These are phyloP conservation scores for Spea bombifrons DNA, from an alignment of 2,113 vertebrate genomes.

Conservation along the genomic window DNA sequence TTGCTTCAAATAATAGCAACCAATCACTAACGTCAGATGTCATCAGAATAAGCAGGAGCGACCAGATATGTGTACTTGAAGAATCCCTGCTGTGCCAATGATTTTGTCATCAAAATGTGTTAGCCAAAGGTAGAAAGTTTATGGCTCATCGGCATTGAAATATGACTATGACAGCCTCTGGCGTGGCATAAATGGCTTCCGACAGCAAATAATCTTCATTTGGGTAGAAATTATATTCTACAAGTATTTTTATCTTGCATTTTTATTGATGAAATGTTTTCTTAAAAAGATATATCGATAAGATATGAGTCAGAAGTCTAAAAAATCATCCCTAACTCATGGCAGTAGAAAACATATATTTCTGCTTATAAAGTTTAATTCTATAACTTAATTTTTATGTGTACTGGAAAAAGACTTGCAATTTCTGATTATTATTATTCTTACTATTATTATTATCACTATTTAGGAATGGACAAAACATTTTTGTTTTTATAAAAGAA, in stretches of 20 bases:
- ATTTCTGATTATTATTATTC: no score
- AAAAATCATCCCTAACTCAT: no score
- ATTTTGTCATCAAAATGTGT: slow-evolving; percentile 48
- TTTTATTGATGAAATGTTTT: neutral
- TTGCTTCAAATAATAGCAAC: slow-evolving; percentile 42
- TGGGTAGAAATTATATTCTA: neutral
- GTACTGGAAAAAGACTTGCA: no score
- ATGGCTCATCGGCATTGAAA: slow-evolving; percentile 44
- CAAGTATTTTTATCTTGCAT: neutral
- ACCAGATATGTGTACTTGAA: slow-evolving; percentile 42
- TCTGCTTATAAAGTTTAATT: no score
- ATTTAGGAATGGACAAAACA: no score
- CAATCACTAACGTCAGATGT: slow-evolving; percentile 44
- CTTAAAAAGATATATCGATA: neutral
- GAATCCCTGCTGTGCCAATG: slow-evolving; percentile 41
- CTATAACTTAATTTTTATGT: no score
- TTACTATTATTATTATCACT: no score
- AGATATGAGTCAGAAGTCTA: neutral
- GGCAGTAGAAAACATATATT: no score
- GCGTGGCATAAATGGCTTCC: slow-evolving; percentile 36
- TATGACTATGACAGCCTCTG: slow-evolving; percentile 43
- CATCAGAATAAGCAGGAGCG: slow-evolving; percentile 42
- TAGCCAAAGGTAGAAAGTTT: slow-evolving; percentile 48
- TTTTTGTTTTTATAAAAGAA: no score
- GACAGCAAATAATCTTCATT: slow-evolving; percentile 31